These are phyloP conservation scores for Centroberyx gerrardi DNA, from an alignment of 2,797 vertebrate species.

Conservation along the genomic window DNA sequence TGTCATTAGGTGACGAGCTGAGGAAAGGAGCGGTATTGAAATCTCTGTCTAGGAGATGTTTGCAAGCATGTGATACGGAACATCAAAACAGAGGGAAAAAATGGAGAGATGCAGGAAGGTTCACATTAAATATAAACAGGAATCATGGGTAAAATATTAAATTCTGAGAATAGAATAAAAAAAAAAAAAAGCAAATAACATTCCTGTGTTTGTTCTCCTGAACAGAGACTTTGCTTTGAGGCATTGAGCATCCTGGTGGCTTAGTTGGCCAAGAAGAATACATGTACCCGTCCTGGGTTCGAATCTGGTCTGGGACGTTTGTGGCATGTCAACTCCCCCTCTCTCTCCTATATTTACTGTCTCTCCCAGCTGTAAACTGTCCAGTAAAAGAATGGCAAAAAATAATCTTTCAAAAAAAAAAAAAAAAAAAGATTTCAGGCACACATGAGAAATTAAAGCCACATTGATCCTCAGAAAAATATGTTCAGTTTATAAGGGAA, in stretches of 20 bases:
- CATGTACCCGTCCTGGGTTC: too few species aligned
- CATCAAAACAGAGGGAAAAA: conserved; percentile 1
- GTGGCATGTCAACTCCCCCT: too few species aligned
- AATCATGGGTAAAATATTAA: too few species aligned
- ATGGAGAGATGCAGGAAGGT: background rate
- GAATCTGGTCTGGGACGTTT: background rate
- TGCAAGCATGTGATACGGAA: conserved; percentile 31
- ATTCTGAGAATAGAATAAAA: too few species aligned
- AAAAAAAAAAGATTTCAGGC: background rate
- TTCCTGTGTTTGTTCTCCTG: too few species aligned
- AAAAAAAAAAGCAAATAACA: too few species aligned
- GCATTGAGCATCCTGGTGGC: too few species aligned
- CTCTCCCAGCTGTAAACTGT: background rate
- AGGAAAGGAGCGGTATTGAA: conserved; percentile 10
- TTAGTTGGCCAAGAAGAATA: too few species aligned
- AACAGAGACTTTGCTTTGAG: too few species aligned
- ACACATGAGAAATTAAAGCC: conserved; percentile 4
- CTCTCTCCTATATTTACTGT: background rate
- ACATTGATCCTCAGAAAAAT: background rate
- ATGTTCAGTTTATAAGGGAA: conserved; percentile 6
- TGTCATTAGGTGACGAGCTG: conserved; percentile 61
- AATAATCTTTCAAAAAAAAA: background rate
- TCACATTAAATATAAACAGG: too few species aligned
- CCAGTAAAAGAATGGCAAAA: background rate
- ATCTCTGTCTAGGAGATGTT: conserved; percentile 42